Conservation (phyloP, 2,888 invertebrate species). For the Leucophora obtusa region DNA sequence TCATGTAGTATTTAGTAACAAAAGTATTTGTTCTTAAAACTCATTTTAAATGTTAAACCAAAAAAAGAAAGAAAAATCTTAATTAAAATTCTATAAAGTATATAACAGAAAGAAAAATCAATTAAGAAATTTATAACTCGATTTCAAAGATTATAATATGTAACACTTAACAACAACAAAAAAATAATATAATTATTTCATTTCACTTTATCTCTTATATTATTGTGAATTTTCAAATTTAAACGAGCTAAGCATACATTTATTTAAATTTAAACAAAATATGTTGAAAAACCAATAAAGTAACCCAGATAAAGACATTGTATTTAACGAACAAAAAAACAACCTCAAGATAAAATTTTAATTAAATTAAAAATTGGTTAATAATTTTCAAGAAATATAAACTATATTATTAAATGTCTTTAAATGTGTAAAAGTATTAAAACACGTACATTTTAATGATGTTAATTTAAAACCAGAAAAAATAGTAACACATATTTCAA, state of each 20-base stretch:
- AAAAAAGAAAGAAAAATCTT: not conserved
- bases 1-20: constrained; percentile 57
- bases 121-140: not conserved
- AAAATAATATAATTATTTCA: not conserved
- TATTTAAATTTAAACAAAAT: not conserved
- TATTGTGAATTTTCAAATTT: not conserved
- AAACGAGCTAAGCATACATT: constrained; percentile 22
- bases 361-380: constrained; percentile 29
- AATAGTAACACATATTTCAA: not conserved
- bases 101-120: constrained; percentile 9
- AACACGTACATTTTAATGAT: constrained; percentile 13
- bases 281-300: not conserved
- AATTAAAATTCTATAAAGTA: constrained; percentile 1
- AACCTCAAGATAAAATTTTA: constrained; percentile 23
- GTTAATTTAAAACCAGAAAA: not conserved
- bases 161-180: not conserved
- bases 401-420: constrained; percentile 49
- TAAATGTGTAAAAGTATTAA: constrained; percentile 55
- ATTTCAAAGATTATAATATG: not conserved
- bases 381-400: constrained; percentile 8
- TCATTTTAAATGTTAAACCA: constrained; percentile 53
- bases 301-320: constrained; percentile 37
- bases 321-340: constrained; percentile 17
- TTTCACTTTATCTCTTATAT: not conserved
- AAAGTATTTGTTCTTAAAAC: constrained; percentile 42